Evolutionary conservation across 2,888 invertebrate species (phyloP), one percentile per base, ranked within the genome.

Genomic region (Acheta domesticus): DNA sequence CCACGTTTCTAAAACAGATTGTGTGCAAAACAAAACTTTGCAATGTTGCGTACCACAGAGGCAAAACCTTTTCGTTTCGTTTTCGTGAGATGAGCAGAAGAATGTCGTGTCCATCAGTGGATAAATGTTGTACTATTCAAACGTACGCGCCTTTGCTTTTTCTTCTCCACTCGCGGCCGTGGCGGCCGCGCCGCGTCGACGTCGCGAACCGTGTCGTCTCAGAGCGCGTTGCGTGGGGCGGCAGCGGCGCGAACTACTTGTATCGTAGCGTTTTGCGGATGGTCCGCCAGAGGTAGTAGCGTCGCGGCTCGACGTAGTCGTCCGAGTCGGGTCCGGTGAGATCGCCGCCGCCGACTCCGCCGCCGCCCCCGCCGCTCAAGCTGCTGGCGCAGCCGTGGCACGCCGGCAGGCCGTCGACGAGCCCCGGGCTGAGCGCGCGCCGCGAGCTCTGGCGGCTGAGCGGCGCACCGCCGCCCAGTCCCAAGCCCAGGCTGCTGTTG

Each of bases 261-360:
- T 89, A 91, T 85, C 91, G 91, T 84, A 92, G 92, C 81, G 92
- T 91, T 87, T 92, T 92, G 84, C 91, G 89, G 84, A 92, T 87
- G 79, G 90, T 90, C 84, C 93, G 92, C 91, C 93, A 93, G 86
- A 92, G 89, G 85, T 92, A 92, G 84, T 93, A 92, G 75, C 92
- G 91, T 81, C 92, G 91, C 84, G 77, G 79, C 20, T 79, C 81
- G 16, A 78, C 80, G 12, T 77, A 50, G 11, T 75, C 77, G 16
- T 80, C 75, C 49, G 74, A 36, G 49, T 79, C 79, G 76, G 77
- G 74, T 50, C 79, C 78, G 83, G 89, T 88, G 82, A 88, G 88
- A 48, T 80, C 80, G 48, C 81, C 79, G n/a, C n/a, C n/a, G n/a
- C n/a, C n/a, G 36, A 36, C 36, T 36, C 5, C 36, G 48, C 79